Evolutionary conservation across 2,888 invertebrate species (phyloP), one percentile per base, ranked within the genome.

Genomic region (Branchellion lobata): DNA sequence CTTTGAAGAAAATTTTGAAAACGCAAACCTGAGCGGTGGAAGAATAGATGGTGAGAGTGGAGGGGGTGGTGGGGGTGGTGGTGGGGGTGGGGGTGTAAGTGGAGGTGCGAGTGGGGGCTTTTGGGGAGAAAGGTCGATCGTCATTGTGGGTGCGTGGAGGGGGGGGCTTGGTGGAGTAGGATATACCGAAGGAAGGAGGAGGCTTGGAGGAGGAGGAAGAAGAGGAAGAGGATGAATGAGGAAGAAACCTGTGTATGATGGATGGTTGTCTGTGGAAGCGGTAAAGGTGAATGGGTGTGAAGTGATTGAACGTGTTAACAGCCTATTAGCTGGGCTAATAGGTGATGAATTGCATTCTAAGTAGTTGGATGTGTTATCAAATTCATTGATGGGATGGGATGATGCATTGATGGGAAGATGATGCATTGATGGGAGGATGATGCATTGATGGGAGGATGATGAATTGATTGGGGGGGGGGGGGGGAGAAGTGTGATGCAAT

Each of bases 141-240:
- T 40, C 8, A n/a, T 57, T 14, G 24, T 3, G n/a, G 24, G 61
- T 14, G 24, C 3, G 61, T 57, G 61, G 61, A 24, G 61, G 5
- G 61, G 61, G 24, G 3, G 61, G 24, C 61, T n/a, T 57, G 61
- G 5, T 57, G 21, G 61, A 57, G 61, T 57, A 57, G n/a, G 61
- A 57, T 3, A 57, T 57, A n/a, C 61, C 61, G 61, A 57, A 57
- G n/a, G 61, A 57, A 5, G 61, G 61, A 57, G 61, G 61, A 24
- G 61, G 61, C 21, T 57, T 57, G 61, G 61, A 57, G 24, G 14
- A 18, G 61, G 21, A 24, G 61, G n/a, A 5, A 3, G 61, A 57
- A 24, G 61, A 57, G n/a, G 21, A 24, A 14, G 21, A 24, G 3
- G 61, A 57, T 3, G 21, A 24, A 14, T 8, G n/a, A 8, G 61